A percentile compares a stretch with the other conserved stretches of the same genome.
phyloP scores from a whole-genome alignment of 2,888 invertebrate genomes.

The Microchrysa polita region DNA sequence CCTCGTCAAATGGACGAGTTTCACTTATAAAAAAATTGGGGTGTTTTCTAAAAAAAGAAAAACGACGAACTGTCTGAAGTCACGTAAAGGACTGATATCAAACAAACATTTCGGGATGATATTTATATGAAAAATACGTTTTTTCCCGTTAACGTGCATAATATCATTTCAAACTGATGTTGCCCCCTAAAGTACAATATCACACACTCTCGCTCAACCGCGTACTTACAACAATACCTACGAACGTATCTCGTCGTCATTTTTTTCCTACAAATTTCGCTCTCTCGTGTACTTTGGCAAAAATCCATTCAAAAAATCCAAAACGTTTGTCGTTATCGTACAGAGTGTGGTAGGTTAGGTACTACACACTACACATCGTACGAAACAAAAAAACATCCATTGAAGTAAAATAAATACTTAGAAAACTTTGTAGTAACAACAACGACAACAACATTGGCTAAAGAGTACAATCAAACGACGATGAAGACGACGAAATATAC shows the following conservation, averaged over 20 bases:
- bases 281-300: not conserved
- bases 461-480: too few species aligned
- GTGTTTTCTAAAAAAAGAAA: not conserved
- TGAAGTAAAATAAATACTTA: not conserved
- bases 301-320: conserved; percentile 10
- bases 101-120: conserved; percentile 45
- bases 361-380: conserved; percentile 13
- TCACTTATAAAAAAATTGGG: conserved; percentile 13
- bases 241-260: not conserved
- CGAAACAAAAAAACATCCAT: not conserved
- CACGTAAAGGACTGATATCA: conserved; percentile 49
- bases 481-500: too few species aligned
- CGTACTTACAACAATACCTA: too few species aligned
- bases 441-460: too few species aligned
- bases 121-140: conserved; percentile 49
- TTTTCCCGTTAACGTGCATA: conserved; percentile 40
- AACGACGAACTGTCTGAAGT: conserved; percentile 44
- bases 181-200: conserved; percentile 19
- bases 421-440: too few species aligned
- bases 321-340: conserved; percentile 27
- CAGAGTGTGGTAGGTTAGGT: conserved; percentile 7
- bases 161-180: too few species aligned
- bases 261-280: conserved; percentile 33
- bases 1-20: conserved; percentile 45
- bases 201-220: too few species aligned